Evolutionary conservation across 2,797 vertebrate species (phyloP), one percentile per base, ranked within the genome.

Genomic region (Chiroxiphia lanceolata): DNA sequence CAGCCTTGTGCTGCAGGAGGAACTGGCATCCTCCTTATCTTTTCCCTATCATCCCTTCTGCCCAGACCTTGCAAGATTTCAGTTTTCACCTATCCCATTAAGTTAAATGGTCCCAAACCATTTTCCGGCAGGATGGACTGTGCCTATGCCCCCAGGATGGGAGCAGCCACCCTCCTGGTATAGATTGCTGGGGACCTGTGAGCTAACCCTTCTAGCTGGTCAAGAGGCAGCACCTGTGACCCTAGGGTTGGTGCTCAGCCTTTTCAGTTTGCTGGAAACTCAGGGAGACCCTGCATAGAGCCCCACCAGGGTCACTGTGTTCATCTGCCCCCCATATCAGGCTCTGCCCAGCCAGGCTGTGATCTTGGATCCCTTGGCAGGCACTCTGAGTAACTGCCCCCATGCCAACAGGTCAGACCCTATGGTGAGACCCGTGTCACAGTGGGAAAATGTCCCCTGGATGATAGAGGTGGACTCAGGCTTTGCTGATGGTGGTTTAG

Each of bases 361-460:
- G 48, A n/a, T 27, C 29, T 89, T 2, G 1, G 56, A 26, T 14
- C 22, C 31, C 13, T 48, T 78, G 44, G 22, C 1, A 3, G 48
- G 45, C n/a, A 76, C 10, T 4, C 16, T 3, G 1, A 36, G 40
- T 36, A 68, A 50, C 38, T 86, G 15, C 9, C 53, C 27, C 29
- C 11, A 2, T 48, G 48, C 27, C 23, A 21, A 15, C 1, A 10
- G 38, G 10, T 71, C 44, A 59, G 26, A 75, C 15, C 13, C 3
- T 2, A 31, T 57, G 36, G n/a, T 38, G 33, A 53, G 21, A 71
- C 16, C 23, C 3, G 2, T 23, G 18, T 25, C 2, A 0, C 0
- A 0, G 38, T 33, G 6, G 27, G 19, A 48, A 29, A 8, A 6
- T 23, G 22, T 75, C 36, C 13, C 33, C 14, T n/a, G 22, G 40